A percentile compares a stretch with the other conserved stretches of the same genome.
These are phyloP conservation scores for Spermophilus dauricus DNA, from an alignment of 2,113 vertebrate species.

Conservation along the genomic window DNA sequence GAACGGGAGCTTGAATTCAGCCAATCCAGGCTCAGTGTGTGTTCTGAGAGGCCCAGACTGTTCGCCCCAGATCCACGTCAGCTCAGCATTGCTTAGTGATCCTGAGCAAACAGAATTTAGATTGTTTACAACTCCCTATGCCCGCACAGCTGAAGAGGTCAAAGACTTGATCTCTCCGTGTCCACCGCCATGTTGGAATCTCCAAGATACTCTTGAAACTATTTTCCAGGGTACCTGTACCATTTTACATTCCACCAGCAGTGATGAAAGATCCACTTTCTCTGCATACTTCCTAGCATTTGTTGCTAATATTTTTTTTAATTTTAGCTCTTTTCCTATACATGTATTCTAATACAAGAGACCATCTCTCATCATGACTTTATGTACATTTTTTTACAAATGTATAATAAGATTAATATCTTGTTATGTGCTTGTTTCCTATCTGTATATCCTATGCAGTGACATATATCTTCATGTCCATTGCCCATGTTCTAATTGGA, in stretches of 20 bases:
- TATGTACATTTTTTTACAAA: neutral
- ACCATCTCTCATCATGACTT: neutral
- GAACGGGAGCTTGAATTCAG: no score
- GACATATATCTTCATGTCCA: neutral
- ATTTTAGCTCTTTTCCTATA: neutral
- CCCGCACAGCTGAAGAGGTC: no score
- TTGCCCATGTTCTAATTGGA: neutral
- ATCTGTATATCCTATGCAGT: neutral
- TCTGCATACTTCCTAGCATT: neutral
- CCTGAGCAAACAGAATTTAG: no score
- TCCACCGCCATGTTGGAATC: no score
- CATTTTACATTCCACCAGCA: neutral
- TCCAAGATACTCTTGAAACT: neutral
- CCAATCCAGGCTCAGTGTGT: no score
- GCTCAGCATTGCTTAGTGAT: no score
- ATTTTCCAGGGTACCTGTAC: neutral
- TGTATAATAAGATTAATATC: neutral
- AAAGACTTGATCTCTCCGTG: no score
- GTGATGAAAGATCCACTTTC: neutral
- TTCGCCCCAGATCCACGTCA: no score
- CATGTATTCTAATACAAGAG: neutral
- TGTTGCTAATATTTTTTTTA: neutral
- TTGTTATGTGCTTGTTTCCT: neutral
- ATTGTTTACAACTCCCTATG: no score
- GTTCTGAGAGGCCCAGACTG: no score